Conservation (phyloP, 92 coral and sea anemone genomes). For the Anthopleura xanthogrammica region DNA sequence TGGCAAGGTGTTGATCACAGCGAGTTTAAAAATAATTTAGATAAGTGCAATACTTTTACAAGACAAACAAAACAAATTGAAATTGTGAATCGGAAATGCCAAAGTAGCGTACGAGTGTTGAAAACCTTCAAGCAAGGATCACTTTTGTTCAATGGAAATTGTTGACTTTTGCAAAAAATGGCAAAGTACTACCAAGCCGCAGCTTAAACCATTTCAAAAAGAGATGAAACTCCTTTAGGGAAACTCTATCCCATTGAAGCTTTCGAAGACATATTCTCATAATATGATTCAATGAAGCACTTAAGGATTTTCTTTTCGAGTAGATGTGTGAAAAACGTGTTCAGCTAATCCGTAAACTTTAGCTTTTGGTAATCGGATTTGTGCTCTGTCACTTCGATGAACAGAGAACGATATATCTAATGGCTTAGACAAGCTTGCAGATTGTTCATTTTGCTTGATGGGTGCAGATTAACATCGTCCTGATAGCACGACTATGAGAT, state of each 20-base stretch:
- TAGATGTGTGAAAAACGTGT: constrained; percentile 52
- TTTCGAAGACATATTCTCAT: constrained; percentile 5
- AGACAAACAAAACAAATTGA: constrained; percentile 84
- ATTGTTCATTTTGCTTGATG: constrained; percentile 28
- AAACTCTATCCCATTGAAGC: constrained; percentile 20
- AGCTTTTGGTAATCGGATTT: constrained; percentile 72
- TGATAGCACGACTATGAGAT: constrained; percentile 32
- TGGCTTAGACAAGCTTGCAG: constrained; percentile 51
- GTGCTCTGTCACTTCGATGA: constrained; percentile 47
- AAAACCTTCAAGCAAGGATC: constrained; percentile 22
- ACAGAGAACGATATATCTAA: constrained; percentile 45
- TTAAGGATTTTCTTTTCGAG: constrained; percentile 29
- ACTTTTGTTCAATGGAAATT: constrained; percentile 12
- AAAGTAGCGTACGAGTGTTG: constrained; percentile 80
- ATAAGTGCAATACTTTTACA: constrained; percentile 89
- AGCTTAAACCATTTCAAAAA: constrained; percentile 5
- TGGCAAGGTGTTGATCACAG: constrained; percentile 85
- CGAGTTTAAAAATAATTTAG: constrained; percentile 94
- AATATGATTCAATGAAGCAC: constrained; percentile 33
- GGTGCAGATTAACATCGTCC: constrained; percentile 12
- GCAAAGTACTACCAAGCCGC: constrained; percentile 6
- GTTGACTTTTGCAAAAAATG: constrained; percentile 7
- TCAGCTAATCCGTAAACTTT: constrained; percentile 46
- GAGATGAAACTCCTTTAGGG: background rate
- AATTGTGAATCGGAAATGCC: constrained; percentile 90